Evolutionary conservation across 2,888 invertebrate genomes (phyloP).

Genomic region (Agrilus mali): DNA sequence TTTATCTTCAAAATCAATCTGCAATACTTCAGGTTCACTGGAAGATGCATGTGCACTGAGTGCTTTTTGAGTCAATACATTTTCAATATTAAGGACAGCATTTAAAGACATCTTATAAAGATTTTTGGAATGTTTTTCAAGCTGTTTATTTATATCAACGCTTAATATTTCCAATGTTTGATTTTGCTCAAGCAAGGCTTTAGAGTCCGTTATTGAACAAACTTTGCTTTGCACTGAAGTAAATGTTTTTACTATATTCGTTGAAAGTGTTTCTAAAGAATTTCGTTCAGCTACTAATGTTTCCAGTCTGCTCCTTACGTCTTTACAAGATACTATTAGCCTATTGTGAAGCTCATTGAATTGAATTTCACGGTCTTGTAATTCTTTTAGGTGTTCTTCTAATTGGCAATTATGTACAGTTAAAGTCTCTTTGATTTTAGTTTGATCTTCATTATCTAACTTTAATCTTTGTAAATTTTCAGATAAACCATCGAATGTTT

Average conservation of each 20-base stretch:
- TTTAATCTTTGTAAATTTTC: not conserved
- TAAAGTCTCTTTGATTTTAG: not conserved
- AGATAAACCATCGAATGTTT: conserved; percentile 3
- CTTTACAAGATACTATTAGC: conserved; percentile 12
- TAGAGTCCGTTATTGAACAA: conserved; percentile 10
- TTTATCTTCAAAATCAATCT: conserved; percentile 16
- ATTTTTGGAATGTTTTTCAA: conserved; percentile 16
- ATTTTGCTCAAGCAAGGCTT: conserved; percentile 17
- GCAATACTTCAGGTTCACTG: conserved; percentile 17
- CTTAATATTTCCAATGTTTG: conserved; percentile 17
- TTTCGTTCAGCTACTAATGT: conserved; percentile 13
- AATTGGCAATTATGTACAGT: conserved; percentile 1
- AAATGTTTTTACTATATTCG: conserved; percentile 12
- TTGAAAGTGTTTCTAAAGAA: conserved; percentile 13
- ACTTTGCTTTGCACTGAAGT: conserved; percentile 13
- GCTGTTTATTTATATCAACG: conserved; percentile 22
- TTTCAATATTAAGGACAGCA: conserved; percentile 12
- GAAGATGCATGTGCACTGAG: not conserved
- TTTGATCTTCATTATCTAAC: not conserved
- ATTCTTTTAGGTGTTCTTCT: conserved; percentile 15
- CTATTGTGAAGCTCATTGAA: conserved; percentile 12
- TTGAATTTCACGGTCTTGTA: conserved; percentile 12
- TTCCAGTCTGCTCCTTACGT: conserved; percentile 10
- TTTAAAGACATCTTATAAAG: conserved; percentile 15
- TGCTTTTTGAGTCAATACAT: conserved; percentile 13